phyloP scores from a whole-genome alignment of 2,797 vertebrate genomes.

The Novumbra hubbsi region DNA sequence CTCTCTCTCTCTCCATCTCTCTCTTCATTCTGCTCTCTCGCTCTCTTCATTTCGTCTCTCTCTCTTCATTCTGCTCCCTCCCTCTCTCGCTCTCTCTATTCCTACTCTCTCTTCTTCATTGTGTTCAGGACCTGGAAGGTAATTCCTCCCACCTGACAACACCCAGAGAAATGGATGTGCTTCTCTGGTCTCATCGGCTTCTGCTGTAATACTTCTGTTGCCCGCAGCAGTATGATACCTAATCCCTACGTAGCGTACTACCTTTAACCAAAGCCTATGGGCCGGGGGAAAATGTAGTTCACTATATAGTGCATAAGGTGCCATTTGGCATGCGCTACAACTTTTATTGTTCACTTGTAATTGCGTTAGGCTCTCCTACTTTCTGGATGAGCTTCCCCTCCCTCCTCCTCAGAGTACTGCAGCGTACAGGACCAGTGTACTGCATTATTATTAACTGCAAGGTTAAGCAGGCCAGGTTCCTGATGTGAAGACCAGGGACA shows the following conservation, averaged over 20 bases:
- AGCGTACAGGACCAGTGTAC: too few relatives aligned
- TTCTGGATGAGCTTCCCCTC: too few relatives aligned
- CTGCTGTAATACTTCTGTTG: conserved; percentile 14
- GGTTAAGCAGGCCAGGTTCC: too few relatives aligned
- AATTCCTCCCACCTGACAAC: conserved; percentile 8
- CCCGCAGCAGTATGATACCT: conserved; percentile 18
- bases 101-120: conserved; percentile 4
- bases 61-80: background rate
- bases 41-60: too few relatives aligned
- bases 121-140: background rate
- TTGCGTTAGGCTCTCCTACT: too few relatives aligned
- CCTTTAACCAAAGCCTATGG: background rate
- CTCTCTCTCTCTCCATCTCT: too few relatives aligned
- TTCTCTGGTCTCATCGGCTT: conserved; percentile 24
- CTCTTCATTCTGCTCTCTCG: too few relatives aligned
- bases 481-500: too few relatives aligned
- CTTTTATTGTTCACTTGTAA: too few relatives aligned
- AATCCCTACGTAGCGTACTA: background rate
- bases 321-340: background rate
- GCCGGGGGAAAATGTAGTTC: background rate
- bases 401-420: too few relatives aligned
- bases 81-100: conserved; percentile 9
- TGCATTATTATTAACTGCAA: too few relatives aligned
- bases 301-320: background rate
- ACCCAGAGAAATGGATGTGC: conserved; percentile 38